Base-by-base conservation (phyloP, 2,888 invertebrate genomes). In the Nomada fabriciana region DNA sequence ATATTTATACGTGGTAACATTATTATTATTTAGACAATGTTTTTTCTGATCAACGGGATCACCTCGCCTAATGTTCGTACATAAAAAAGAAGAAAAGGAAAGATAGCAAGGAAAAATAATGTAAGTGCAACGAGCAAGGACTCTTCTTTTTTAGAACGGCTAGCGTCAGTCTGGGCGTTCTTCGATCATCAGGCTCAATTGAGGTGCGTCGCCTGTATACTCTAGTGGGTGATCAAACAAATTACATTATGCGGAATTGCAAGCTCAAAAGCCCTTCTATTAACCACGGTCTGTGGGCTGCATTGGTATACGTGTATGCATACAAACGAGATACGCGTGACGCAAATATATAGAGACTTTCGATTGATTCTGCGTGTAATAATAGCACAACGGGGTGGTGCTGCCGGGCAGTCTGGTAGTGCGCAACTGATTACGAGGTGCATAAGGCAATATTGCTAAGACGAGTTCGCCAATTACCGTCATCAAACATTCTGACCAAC, bases 311-410 rank as follows among this genome's bases (percentile, higher is more conserved):
- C 53, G 71, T 71, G 73, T 55, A 71, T 73, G 76, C 75, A 85
- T 75, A 76, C 65, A 43, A 75, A 78, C 77, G 80, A 79, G 84
- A 84, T 76, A 80, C 86, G 85, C 80, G 80, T 80, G 84, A 85
- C 79, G 84, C 81, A 84, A 84, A 79, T 81, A 84, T 82, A 57
- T 57, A 84, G 78, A 73, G 82, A 86, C 86, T 88, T 87, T 87
- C 86, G 88, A 87, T 87, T 87, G 88, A 88, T 87, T 87, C 85
- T 82, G 76, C 82, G 82, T 87, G 81, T 87, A 87, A 87, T 88
- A 87, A 87, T 87, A 87, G 87, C 84, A 75, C 69, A 73, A 82
- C 78, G 75, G 78, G 86, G 82, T 81, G 84, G 82, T 78, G 88
- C 83, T 87, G 88, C 88, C 87, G 84, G 80, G 80, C 84, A 87